phyloP scores from a whole-genome alignment of 2,797 vertebrate species.

The Cryptoprocta ferox region DNA sequence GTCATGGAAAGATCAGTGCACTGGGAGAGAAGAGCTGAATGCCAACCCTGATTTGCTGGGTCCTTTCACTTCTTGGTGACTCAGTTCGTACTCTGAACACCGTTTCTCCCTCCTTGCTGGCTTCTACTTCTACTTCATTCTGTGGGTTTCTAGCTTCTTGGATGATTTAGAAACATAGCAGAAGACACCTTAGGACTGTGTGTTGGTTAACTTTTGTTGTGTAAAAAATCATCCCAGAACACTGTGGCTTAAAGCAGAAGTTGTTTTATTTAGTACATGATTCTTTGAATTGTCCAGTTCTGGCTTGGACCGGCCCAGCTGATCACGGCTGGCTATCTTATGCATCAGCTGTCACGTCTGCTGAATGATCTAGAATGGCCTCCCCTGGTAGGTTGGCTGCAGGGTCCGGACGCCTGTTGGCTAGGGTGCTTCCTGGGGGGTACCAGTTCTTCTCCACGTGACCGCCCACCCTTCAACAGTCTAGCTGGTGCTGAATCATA shows the following conservation, averaged over 20 bases:
- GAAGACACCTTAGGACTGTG: background rate
- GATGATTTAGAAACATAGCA: background rate
- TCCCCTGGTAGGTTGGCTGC: background rate
- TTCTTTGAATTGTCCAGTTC: background rate
- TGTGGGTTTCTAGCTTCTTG: background rate
- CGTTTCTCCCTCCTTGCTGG: background rate
- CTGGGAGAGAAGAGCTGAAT: constrained; percentile 43
- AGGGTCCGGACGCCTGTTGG: background rate
- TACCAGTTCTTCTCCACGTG: background rate
- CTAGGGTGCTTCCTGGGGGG: background rate
- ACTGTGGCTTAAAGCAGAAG: background rate
- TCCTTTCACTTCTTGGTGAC: background rate
- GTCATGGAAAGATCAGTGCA: constrained; percentile 39
- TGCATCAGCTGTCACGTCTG: background rate
- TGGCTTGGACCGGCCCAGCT: background rate
- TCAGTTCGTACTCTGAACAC: background rate
- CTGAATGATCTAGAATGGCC: background rate
- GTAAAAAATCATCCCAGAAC: background rate
- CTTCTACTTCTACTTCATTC: background rate
- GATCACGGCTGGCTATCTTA: background rate
- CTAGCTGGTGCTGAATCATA: background rate
- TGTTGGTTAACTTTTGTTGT: background rate
- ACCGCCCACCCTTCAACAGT: background rate
- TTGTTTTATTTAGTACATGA: background rate
- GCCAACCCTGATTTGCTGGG: constrained; percentile 17